phyloP scores from a whole-genome alignment of 2,113 vertebrate species.

The Mustela lutreola region DNA sequence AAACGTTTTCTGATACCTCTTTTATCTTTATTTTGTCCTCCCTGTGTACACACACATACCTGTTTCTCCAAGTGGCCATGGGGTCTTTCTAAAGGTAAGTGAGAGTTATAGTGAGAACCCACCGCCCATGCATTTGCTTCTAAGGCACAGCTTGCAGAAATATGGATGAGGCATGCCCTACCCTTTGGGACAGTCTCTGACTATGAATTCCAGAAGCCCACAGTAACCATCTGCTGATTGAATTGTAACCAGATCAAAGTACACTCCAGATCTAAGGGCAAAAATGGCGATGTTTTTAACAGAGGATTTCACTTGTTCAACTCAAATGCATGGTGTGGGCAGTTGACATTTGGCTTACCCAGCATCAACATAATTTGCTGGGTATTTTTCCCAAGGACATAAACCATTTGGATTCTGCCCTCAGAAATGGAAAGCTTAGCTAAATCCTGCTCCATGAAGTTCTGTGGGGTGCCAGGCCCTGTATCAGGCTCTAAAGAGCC shows the following conservation, averaged over 20 bases:
- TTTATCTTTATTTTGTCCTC: neutral
- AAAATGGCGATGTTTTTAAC: neutral
- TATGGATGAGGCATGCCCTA: neutral
- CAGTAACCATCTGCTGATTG: neutral
- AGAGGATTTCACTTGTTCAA: neutral
- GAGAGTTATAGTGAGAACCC: neutral
- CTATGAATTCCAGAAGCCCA: neutral
- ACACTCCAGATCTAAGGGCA: neutral
- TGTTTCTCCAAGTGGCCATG: neutral
- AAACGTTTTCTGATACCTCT: neutral
- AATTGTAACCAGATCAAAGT: slow-evolving; percentile 10
- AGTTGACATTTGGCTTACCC: neutral
- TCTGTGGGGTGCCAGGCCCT: neutral
- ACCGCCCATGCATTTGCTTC: neutral
- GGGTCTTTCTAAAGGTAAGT: neutral
- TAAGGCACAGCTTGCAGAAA: neutral
- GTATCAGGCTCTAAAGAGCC: neutral
- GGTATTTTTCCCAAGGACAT: neutral
- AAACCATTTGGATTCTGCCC: neutral
- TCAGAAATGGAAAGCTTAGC: neutral
- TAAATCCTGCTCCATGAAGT: neutral
- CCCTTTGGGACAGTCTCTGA: neutral
- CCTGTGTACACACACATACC: neutral
- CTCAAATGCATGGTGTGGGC: neutral
- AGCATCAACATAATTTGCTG: neutral